Evolutionary conservation across 2,888 invertebrate species (phyloP), one percentile per base, ranked within the genome.

Genomic region (Drosophila mimica): DNA sequence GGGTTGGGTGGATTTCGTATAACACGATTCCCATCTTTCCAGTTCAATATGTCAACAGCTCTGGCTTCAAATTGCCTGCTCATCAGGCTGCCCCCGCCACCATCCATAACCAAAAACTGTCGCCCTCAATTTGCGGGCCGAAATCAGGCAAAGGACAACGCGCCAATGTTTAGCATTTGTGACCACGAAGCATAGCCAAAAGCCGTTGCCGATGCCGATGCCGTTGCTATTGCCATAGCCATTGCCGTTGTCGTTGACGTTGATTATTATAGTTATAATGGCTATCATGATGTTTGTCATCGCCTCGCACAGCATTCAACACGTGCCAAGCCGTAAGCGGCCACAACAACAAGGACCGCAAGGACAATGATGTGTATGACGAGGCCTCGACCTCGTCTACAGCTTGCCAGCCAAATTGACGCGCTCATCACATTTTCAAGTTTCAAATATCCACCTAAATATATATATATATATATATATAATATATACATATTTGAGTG

Each of bases 221-320:
- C 38, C 38, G 30, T 36, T 36, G 25, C 25, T 25, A 25, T 25
- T 13, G 56, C 56, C 57, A 5, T 1, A 13, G 56, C 38, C 38
- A n/a, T 36, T 25, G 52, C 33, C 20, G 20, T 15, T 28, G 51
- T 1, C 51, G 51, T 63, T 56, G 59, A 46, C 57, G 59, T 67
- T 72, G 70, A 77, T 77, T 77, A 83, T 81, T 74, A 74, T 74
- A 81, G 71, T 71, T 74, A 71, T 81, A 74, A 77, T 66, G 77
- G 77, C 67, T 70, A 77, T 77, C 74, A 74, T 70, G 74, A 74
- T 83, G 82, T 73, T 75, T 82, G 80, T 54, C 67, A 67, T 70
- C 71, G 68, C 34, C 52, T 57, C 66, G 59, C 62, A 60, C 52
- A 62, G 73, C 76, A 81, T 82, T 66, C 81, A 81, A 80, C 83